Percentiles rank a stretch among this genome's conserved stretches.
phyloP scores from a whole-genome alignment of 1,140 invertebrate species.

The Drosophila nikananu region DNA sequence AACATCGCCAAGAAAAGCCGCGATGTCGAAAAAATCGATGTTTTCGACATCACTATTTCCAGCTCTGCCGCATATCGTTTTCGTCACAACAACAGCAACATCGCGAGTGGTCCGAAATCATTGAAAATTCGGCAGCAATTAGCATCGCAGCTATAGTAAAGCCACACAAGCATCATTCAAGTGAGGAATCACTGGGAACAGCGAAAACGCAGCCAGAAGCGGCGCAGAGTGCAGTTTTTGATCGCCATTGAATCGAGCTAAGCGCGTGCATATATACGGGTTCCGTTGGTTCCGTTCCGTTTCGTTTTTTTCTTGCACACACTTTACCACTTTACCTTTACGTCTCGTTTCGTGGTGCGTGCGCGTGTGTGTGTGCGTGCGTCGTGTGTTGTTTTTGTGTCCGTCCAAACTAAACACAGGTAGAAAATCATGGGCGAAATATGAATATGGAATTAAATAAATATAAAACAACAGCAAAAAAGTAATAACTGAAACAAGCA shows the following conservation, averaged over 20 bases:
- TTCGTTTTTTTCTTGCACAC: conserved; percentile 60
- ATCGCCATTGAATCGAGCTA: conserved; percentile 35
- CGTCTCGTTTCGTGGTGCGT: conserved; percentile 34
- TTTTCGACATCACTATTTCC: no score
- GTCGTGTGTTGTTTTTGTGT: conserved; percentile 70
- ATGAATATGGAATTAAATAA: conserved; percentile 56
- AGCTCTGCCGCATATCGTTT: no score
- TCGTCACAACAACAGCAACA: no score
- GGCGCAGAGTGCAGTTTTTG: conserved; percentile 29
- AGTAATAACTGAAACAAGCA: conserved; percentile 22
- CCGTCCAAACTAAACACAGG: conserved; percentile 75
- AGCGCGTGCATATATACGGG: conserved; percentile 82
- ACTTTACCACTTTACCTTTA: conserved; percentile 65
- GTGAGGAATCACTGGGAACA: conserved; percentile 1
- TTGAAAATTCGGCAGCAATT: conserved; percentile 40
- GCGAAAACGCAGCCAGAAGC: conserved; percentile 15
- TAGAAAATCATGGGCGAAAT: conserved; percentile 67
- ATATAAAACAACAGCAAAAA: conserved; percentile 42
- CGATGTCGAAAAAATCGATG: no score
- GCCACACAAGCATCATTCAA: conserved; percentile 1
- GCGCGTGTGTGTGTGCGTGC: conserved; percentile 49
- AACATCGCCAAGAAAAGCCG: no score
- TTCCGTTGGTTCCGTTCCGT: conserved; percentile 70
- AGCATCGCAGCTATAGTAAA: neutral
- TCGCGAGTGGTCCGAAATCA: neutral